Evolutionary conservation across 1,140 invertebrate genomes (phyloP).

Genomic region (Gryon sp.): DNA sequence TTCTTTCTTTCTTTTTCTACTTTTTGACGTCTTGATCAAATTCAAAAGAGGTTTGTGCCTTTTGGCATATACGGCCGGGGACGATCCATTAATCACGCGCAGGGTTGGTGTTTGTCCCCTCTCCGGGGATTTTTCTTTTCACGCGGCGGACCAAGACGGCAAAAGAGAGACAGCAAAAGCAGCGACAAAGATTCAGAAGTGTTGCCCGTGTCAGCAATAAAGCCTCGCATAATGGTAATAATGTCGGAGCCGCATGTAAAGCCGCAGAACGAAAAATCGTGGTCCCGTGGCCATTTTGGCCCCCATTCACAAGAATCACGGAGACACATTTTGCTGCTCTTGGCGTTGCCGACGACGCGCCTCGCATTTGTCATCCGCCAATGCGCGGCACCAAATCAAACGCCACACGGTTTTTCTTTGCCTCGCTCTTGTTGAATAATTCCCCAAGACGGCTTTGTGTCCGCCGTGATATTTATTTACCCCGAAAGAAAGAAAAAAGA

Average conservation of each 20-base stretch:
- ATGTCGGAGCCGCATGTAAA: constrained; percentile 69
- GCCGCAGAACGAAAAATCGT: constrained; percentile 52
- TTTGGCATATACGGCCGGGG: constrained; percentile 49
- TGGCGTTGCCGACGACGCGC: constrained; percentile 64
- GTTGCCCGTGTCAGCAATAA: constrained; percentile 70
- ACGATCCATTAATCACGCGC: constrained; percentile 77
- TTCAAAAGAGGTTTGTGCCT: constrained; percentile 60
- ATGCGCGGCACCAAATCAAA: constrained; percentile 62
- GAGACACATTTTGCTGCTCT: constrained; percentile 71
- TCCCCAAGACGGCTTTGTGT: constrained; percentile 56
- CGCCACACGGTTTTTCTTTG: constrained; percentile 45
- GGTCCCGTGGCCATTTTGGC: constrained; percentile 64
- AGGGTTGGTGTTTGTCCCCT: constrained; percentile 60
- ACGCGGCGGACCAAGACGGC: constrained; percentile 49
- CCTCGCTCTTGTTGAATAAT: constrained; percentile 65
- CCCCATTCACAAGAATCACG: no score
- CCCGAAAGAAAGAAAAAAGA: no score
- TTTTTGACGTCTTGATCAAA: constrained; percentile 61
- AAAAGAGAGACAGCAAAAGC: no score
- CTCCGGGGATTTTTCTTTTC: constrained; percentile 63
- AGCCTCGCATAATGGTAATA: constrained; percentile 75
- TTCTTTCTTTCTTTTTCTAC: no score
- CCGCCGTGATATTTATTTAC: constrained; percentile 59
- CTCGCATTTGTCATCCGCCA: constrained; percentile 64
- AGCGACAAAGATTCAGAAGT: no score